Evolutionary conservation across 2,113 vertebrate species (phyloP).

Genomic region (Gila orcuttii): DNA sequence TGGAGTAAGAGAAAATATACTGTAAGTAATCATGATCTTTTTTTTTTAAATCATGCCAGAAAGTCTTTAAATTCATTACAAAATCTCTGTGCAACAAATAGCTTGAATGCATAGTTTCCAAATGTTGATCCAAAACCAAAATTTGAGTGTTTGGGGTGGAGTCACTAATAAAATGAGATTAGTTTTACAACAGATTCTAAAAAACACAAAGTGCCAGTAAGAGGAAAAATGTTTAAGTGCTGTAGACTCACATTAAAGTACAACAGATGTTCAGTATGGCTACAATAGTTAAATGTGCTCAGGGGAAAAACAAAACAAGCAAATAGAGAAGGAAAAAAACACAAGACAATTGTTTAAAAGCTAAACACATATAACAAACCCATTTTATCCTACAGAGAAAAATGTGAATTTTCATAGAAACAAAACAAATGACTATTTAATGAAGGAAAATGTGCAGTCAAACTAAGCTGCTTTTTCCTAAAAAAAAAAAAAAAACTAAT

Average conservation of each 20-base stretch:
- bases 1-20: slow-evolving; percentile 15
- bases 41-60: slow-evolving; percentile 15
- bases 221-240: slow-evolving; percentile 34
- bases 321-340: not conserved
- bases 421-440: slow-evolving; percentile 35
- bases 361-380: not conserved
- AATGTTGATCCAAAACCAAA: slow-evolving; percentile 59
- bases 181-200: not conserved
- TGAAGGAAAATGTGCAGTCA: not conserved
- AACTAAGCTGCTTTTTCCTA: not conserved
- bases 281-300: slow-evolving; percentile 30
- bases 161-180: slow-evolving; percentile 17
- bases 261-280: slow-evolving; percentile 36
- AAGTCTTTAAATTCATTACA: slow-evolving; percentile 57
- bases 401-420: not conserved
- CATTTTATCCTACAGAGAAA: not conserved
- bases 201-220: slow-evolving; percentile 9
- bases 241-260: slow-evolving; percentile 21
- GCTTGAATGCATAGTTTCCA: slow-evolving; percentile 69
- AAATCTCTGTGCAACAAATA: slow-evolving; percentile 65
- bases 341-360: slow-evolving; percentile 5
- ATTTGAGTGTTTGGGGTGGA: slow-evolving; percentile 47
- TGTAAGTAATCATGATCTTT: slow-evolving; percentile 56
- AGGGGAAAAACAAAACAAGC: not conserved
- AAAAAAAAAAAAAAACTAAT: not conserved